Base-by-base conservation (phyloP, 2,113 vertebrate genomes). In the Eulacestoma nigropectus region DNA sequence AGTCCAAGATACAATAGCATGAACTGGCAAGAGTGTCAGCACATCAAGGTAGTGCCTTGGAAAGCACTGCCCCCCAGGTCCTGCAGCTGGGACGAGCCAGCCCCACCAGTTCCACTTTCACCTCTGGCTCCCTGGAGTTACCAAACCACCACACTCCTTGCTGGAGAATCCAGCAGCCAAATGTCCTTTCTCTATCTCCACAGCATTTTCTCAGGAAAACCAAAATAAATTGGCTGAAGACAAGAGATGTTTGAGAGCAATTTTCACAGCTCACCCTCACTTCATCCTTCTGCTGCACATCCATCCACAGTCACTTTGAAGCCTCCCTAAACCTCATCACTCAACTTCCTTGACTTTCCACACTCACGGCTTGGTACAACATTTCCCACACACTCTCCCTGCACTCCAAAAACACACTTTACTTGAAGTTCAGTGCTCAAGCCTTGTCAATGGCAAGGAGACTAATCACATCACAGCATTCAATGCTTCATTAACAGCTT, bases 261-360 rank as follows among this genome's bases (percentile, higher is more conserved):
- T 83, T 91, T 91, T 90, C 63, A 50, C 64, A 80, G 75, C 39
- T 93, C 82, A 69, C 41, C 33, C 81, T 85, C 50, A 78, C 72
- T 89, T 84, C 4, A 9, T 64, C 82, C 78, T 87, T 94, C 63
- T 11, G 5, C 63, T 90, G 75, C 68, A 74, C 59, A 92, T 90
- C 88, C 68, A 93, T 95, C 62, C 76, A 78, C 84, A 92, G 83
- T 30, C 83, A 93, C 88, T 80, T 70, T 8, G 2, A 94, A 96
- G 72, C 47, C 52, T 77, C 84, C 84, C 64, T 11, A 19, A 91
- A 53, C 65, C 44, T 91, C 84, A 89, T 94, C 81, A 84, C 56
- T 93, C 90, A 92, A 32, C 55, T 67, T 90, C 55, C 85, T 57
- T 35, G 2, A 53, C 37, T 85, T 70, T 69, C 46, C 30, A 30